Conservation (phyloP, 2,797 vertebrate genomes). For the Melanotaenia nigrans region DNA sequence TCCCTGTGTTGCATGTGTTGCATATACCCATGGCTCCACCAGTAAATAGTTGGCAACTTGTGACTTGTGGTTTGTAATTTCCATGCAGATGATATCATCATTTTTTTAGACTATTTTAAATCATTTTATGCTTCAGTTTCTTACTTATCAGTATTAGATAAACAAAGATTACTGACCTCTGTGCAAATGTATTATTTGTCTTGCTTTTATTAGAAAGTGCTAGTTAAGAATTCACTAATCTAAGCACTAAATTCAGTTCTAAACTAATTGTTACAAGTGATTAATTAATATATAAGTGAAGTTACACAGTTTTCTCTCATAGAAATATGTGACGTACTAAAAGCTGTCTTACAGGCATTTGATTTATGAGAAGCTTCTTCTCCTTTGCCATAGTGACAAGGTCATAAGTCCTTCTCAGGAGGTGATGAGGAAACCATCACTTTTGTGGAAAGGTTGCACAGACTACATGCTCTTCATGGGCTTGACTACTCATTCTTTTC, state of each 20-base stretch:
- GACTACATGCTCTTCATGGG: not conserved
- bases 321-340: not conserved
- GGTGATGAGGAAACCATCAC: not conserved
- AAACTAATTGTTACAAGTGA: not conserved
- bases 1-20: conserved; percentile 7
- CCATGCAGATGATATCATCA: not conserved
- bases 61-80: not conserved
- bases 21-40: conserved; percentile 19
- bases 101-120: not conserved
- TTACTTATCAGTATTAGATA: conserved; percentile 9
- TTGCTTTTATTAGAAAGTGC: not conserved
- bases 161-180: not conserved
- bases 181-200: not conserved
- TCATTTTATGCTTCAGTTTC: not conserved
- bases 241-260: not conserved
- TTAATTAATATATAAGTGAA: not conserved
- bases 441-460: conserved; percentile 3
- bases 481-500: not conserved
- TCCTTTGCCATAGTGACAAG: not conserved
- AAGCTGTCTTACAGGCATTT: not conserved
- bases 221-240: not conserved
- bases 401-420: not conserved
- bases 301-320: not conserved
- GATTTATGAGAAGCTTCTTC: not conserved
- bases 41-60: conserved; percentile 14